phyloP scores from a whole-genome alignment of 2,797 vertebrate genomes.

The Alosa sapidissima region DNA sequence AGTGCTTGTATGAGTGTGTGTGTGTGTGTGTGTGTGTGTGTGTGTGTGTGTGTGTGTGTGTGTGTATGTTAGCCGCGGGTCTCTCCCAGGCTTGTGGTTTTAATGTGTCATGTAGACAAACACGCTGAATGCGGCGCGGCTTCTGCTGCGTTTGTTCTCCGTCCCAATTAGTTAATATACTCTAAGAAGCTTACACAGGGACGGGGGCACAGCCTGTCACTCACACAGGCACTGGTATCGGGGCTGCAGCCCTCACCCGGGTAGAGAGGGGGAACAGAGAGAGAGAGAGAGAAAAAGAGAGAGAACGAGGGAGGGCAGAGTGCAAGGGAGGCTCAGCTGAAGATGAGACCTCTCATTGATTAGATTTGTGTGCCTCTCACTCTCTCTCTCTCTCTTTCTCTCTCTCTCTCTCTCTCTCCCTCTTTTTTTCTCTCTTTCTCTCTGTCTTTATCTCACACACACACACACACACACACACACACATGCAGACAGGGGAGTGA shows the following conservation, averaged over 20 bases:
- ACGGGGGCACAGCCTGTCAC: conserved; percentile 16
- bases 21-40: background rate
- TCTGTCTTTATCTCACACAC: background rate
- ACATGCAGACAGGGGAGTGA: background rate
- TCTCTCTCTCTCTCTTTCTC: background rate
- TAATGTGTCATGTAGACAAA: conserved; percentile 47
- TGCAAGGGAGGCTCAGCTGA: conserved; percentile 35
- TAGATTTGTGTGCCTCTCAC: conserved; percentile 48
- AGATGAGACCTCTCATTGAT: conserved; percentile 53
- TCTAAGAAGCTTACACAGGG: conserved; percentile 61
- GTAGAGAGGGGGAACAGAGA: conserved; percentile 6
- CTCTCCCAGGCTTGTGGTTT: conserved; percentile 27
- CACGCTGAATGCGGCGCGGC: conserved; percentile 41
- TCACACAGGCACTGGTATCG: background rate
- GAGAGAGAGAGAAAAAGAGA: conserved; percentile 29
- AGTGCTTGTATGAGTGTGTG: background rate
- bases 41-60: background rate
- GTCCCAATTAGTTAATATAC: conserved; percentile 59
- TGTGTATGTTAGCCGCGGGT: background rate
- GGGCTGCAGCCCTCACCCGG: too few species aligned
- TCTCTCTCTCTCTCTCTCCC: too few species aligned
- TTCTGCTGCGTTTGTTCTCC: conserved; percentile 54
- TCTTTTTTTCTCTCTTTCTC: background rate
- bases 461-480: conserved; percentile 2
- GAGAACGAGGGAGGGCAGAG: conserved; percentile 27